Conservation (phyloP, 2,797 vertebrate species). For the Microctenopoma lineatum region DNA sequence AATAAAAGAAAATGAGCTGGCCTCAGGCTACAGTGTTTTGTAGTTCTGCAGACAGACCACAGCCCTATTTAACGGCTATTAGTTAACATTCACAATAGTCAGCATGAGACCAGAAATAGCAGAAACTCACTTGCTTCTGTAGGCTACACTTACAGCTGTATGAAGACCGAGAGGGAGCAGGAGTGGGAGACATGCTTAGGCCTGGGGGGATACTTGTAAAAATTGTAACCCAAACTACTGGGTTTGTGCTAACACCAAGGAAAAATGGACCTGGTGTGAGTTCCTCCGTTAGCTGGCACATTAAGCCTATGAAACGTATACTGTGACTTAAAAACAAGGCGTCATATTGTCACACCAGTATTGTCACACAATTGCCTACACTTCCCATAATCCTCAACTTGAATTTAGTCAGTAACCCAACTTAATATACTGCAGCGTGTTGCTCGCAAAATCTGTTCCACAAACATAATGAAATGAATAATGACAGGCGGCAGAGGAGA, state of each 20-base stretch:
- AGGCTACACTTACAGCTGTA: too few relatives aligned
- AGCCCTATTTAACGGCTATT: constrained; percentile 47
- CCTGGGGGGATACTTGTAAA: too few relatives aligned
- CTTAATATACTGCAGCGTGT: constrained; percentile 18
- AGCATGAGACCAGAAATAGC: too few relatives aligned
- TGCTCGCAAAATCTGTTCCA: constrained; percentile 24
- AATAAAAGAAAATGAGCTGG: constrained; percentile 22
- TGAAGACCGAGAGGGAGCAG: too few relatives aligned
- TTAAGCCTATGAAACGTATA: constrained; percentile 1
- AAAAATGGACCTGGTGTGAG: not conserved
- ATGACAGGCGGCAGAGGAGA: constrained; percentile 37
- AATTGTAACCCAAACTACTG: too few relatives aligned
- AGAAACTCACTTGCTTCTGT: too few relatives aligned
- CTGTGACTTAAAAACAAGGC: too few relatives aligned
- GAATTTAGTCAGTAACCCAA: too few relatives aligned
- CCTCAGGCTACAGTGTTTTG: constrained; percentile 17
- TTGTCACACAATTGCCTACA: constrained; percentile 11
- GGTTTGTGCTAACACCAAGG: too few relatives aligned
- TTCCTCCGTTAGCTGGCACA: constrained; percentile 6
- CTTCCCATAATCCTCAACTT: constrained; percentile 40
- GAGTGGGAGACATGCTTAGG: too few relatives aligned
- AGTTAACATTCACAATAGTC: too few relatives aligned
- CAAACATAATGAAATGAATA: constrained; percentile 54
- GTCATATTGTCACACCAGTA: not conserved
- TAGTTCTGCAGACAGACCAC: constrained; percentile 45